Conservation (phyloP, 1,140 invertebrate species). For the Ooceraea biroi region DNA sequence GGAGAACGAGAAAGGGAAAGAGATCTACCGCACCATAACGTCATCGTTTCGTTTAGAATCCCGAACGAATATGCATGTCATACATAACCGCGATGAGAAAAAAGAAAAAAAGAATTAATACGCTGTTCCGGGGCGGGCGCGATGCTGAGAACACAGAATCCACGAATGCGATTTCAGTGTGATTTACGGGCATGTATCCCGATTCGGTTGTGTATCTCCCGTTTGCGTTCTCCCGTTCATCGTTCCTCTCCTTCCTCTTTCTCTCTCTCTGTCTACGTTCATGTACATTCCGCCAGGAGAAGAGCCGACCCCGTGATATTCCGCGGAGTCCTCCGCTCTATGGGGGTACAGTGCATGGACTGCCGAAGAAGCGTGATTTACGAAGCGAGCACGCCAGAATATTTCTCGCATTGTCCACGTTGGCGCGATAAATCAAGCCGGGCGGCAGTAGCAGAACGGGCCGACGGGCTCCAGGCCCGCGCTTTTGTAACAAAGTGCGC, state of each 20-base stretch:
- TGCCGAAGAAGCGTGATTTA: conserved; percentile 81
- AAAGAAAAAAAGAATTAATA: conserved; percentile 64
- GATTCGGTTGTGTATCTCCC: conserved; percentile 57
- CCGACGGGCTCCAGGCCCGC: conserved; percentile 38
- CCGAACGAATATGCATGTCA: conserved; percentile 31
- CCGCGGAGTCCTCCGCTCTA: conserved; percentile 60
- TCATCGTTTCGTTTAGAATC: conserved; percentile 44
- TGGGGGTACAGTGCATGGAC: conserved; percentile 66
- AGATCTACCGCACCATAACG: neutral
- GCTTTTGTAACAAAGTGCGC: conserved; percentile 76
- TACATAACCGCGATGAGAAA: conserved; percentile 15
- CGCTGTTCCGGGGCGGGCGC: conserved; percentile 51
- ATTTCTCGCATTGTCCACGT: conserved; percentile 84
- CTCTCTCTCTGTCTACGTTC: conserved; percentile 26
- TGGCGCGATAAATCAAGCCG: conserved; percentile 79
- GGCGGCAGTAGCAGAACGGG: conserved; percentile 53
- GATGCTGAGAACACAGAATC: conserved; percentile 69
- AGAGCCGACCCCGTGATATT: conserved; percentile 68
- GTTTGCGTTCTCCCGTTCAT: conserved; percentile 13
- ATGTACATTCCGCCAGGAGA: conserved; percentile 67
- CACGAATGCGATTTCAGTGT: conserved; percentile 59
- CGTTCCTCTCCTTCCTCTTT: conserved; percentile 16
- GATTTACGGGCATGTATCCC: conserved; percentile 67
- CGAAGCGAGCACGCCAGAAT: conserved; percentile 79
- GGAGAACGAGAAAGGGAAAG: no score